These are phyloP conservation scores for Varanus salvator DNA, from an alignment of 2,113 vertebrate genomes.

Conservation along the genomic window DNA sequence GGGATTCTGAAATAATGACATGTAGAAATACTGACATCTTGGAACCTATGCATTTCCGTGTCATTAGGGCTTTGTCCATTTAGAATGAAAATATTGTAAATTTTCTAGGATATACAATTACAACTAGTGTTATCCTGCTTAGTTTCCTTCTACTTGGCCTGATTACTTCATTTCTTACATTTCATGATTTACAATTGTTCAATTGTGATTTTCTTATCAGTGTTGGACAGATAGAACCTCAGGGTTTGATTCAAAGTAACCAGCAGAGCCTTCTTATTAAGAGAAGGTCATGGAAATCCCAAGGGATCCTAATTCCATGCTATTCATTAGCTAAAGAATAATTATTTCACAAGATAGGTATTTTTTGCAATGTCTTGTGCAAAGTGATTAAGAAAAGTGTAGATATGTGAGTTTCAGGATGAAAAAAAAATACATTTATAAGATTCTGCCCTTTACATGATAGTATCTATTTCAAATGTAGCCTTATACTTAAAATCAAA, in stretches of 20 bases:
- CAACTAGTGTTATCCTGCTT: conserved; percentile 12
- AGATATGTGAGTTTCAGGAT: not conserved
- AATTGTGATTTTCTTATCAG: conserved; percentile 68
- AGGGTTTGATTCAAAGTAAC: conserved; percentile 65
- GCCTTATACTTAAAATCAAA: not conserved
- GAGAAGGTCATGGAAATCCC: conserved; percentile 59
- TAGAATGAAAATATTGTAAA: conserved; percentile 38
- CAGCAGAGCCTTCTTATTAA: conserved; percentile 57
- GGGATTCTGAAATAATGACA: not conserved
- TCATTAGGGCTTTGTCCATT: conserved; percentile 46
- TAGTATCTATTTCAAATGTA: not conserved
- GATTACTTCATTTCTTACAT: conserved; percentile 11
- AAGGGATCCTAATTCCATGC: conserved; percentile 25
- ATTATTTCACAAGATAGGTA: not conserved
- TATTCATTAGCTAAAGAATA: conserved; percentile 27
- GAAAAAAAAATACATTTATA: not conserved
- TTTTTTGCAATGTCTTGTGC: not conserved
- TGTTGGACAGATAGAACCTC: conserved; percentile 66
- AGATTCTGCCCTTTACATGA: conserved; percentile 8
- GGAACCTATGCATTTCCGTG: conserved; percentile 24
- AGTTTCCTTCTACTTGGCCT: not conserved
- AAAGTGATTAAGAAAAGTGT: not conserved
- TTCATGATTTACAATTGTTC: conserved; percentile 19
- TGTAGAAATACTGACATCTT: conserved; percentile 47
- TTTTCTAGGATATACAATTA: conserved; percentile 33